A percentile compares a stretch with the other conserved stretches of the same genome.
phyloP scores from a whole-genome alignment of 2,113 vertebrate species.

The Scomber japonicus region DNA sequence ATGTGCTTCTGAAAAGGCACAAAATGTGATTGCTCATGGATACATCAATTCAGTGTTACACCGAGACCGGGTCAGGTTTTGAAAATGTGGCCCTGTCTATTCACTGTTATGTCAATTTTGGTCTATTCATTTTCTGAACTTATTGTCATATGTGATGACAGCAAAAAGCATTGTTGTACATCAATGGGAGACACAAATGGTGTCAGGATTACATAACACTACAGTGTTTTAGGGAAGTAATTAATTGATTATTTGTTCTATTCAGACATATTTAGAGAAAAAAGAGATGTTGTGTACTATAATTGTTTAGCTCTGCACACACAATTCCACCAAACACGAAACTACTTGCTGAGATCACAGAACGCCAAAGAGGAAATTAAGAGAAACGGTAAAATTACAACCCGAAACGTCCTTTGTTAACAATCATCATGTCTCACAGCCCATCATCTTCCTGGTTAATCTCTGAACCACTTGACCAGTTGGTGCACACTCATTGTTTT shows the following conservation, averaged over 20 bases:
- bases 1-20: neutral
- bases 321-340: too few species aligned
- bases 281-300: conserved; percentile 7
- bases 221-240: conserved; percentile 33
- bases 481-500: too few species aligned
- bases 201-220: conserved; percentile 43
- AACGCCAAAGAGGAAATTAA: too few species aligned
- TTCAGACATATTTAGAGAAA: conserved; percentile 28
- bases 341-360: too few species aligned
- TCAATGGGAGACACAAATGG: conserved; percentile 52
- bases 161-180: conserved; percentile 61
- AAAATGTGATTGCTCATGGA: conserved; percentile 3
- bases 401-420: too few species aligned
- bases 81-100: conserved; percentile 28
- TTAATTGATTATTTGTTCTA: conserved; percentile 26
- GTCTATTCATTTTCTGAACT: conserved; percentile 30
- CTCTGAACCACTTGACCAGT: too few species aligned
- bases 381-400: too few species aligned
- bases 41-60: neutral
- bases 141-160: conserved; percentile 59
- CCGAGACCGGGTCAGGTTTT: conserved; percentile 18
- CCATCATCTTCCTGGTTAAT: too few species aligned
- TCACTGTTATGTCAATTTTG: conserved; percentile 34
- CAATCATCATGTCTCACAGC: too few species aligned
- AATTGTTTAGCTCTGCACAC: too few species aligned